Conservation (phyloP, 2,888 invertebrate genomes). For the Parnassius smintheus region DNA sequence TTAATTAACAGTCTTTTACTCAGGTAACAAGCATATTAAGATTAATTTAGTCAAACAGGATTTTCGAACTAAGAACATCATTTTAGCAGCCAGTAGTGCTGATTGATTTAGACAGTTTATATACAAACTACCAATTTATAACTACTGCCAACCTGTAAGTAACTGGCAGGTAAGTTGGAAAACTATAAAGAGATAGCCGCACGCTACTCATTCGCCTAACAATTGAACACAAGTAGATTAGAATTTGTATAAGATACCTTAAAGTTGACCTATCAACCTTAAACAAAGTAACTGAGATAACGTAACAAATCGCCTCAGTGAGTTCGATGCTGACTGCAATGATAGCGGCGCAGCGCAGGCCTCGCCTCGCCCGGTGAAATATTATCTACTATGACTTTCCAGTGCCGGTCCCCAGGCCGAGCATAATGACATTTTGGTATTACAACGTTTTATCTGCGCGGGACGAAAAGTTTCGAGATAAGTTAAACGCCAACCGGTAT, state of each 20-base stretch:
- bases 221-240: slow-evolving; percentile 39
- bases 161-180: neutral
- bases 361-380: slow-evolving; percentile 60
- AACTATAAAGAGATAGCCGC: slow-evolving; percentile 3
- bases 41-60: too few species aligned
- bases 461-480: slow-evolving; percentile 76
- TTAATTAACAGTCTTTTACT: too few species aligned
- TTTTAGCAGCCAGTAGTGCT: too few species aligned
- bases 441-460: slow-evolving; percentile 77
- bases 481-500: slow-evolving; percentile 78
- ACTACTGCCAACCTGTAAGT: neutral
- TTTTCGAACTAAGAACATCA: too few species aligned
- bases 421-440: slow-evolving; percentile 80
- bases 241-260: slow-evolving; percentile 57
- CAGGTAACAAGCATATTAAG: too few species aligned
- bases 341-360: slow-evolving; percentile 53
- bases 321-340: slow-evolving; percentile 62
- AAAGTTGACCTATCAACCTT: slow-evolving; percentile 73
- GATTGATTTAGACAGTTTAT: too few species aligned
- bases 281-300: slow-evolving; percentile 73
- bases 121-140: too few species aligned
- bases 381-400: slow-evolving; percentile 70
- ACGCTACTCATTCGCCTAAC: slow-evolving; percentile 21
- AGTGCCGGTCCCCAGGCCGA: slow-evolving; percentile 52
- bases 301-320: slow-evolving; percentile 72